A percentile compares a stretch with the other conserved stretches of the same genome.
Evolutionary conservation across 2,888 invertebrate genomes (phyloP).

Genomic region (Cheilosia pagana): DNA sequence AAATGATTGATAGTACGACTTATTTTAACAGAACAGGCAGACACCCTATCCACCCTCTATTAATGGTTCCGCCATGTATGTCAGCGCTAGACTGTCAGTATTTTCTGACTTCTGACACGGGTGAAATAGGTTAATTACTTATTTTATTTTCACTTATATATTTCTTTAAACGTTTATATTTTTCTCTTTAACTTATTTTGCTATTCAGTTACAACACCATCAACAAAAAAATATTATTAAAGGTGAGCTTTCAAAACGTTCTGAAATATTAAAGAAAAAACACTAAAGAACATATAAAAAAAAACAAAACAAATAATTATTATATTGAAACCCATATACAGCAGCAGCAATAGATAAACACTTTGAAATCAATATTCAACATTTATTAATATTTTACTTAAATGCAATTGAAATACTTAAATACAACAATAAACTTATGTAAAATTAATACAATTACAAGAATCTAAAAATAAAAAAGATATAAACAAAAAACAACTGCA

Average conservation of each 20-base stretch:
- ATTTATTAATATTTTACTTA: conserved; percentile 76
- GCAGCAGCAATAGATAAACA: conserved; percentile 76
- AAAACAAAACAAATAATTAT: conserved; percentile 66
- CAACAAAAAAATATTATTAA: background rate
- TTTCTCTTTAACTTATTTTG: background rate
- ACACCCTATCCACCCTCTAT: no score
- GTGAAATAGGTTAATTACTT: no score
- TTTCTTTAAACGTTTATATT: background rate
- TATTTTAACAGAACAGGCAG: no score
- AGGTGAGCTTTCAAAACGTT: conserved; percentile 48
- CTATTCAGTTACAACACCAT: conserved; percentile 12
- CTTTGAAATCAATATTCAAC: conserved; percentile 67
- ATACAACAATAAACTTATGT: conserved; percentile 64
- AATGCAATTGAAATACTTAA: conserved; percentile 73
- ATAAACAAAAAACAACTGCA: conserved; percentile 76
- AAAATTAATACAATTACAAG: conserved; percentile 73
- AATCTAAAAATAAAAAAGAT: conserved; percentile 44
- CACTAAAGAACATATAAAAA: conserved; percentile 32
- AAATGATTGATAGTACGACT: no score
- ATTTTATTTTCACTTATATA: background rate
- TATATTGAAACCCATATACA: conserved; percentile 75
- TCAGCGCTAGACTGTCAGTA: no score
- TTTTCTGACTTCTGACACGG: no score
- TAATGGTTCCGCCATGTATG: no score
- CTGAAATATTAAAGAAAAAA: conserved; percentile 16